These are phyloP conservation scores for Sebastes flavidus DNA, from an alignment of 2,797 vertebrate genomes.

Conservation along the genomic window DNA sequence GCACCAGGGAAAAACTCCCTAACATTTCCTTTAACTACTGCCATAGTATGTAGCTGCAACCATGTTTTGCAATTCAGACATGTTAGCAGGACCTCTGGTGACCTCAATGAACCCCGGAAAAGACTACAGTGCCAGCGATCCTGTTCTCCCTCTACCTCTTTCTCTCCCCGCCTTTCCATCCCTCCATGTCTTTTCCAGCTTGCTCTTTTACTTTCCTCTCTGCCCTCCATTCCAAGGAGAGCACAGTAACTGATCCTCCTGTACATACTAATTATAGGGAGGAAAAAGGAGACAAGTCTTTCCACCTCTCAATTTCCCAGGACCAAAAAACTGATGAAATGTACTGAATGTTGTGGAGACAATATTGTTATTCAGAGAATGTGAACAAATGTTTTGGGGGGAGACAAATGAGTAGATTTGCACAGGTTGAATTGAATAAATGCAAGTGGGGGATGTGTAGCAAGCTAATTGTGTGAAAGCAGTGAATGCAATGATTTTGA, in stretches of 20 bases:
- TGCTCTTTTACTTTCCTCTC: background rate
- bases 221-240: conserved; percentile 28
- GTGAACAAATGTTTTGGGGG: background rate
- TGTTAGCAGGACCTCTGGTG: conserved; percentile 19
- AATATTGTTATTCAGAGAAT: conserved; percentile 10
- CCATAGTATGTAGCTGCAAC: background rate
- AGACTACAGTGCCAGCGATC: conserved; percentile 24
- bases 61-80: conserved; percentile 28
- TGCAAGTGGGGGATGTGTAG: background rate
- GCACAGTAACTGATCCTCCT: conserved; percentile 66
- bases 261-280: conserved; percentile 59
- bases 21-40: conserved; percentile 13
- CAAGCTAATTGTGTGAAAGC: background rate
- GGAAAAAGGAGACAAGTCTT: conserved; percentile 13
- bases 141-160: conserved; percentile 9
- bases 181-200: conserved; percentile 1
- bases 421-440: conserved; percentile 9
- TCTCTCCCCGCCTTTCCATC: background rate
- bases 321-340: conserved; percentile 37
- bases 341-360: background rate
- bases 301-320: conserved; percentile 22
- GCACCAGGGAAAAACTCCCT: background rate
- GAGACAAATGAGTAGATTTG: conserved; percentile 2
- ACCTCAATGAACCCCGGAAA: conserved; percentile 23
- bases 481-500: conserved; percentile 12